Evolutionary conservation across 2,113 vertebrate genomes (phyloP).

Genomic region (Hippocampus barbouri): DNA sequence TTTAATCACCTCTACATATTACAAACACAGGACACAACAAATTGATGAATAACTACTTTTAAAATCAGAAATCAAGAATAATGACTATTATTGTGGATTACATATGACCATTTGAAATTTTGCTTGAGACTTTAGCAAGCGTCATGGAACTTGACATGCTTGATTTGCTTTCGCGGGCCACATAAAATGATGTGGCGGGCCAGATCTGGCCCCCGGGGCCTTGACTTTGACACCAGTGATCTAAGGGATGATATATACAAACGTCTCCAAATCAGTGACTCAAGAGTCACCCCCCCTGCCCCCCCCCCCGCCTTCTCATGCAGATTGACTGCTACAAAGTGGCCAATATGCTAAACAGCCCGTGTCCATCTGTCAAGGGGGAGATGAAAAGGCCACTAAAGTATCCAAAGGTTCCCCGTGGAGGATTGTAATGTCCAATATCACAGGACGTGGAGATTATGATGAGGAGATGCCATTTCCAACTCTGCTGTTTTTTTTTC

Average conservation of each 20-base stretch:
- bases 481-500: slow-evolving; percentile 15
- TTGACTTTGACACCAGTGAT: too few species aligned
- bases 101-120: too few species aligned
- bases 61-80: background rate
- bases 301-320: slow-evolving; percentile 16
- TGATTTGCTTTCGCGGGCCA: too few species aligned
- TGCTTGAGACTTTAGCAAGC: too few species aligned
- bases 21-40: too few species aligned
- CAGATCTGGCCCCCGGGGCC: too few species aligned
- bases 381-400: slow-evolving; percentile 49
- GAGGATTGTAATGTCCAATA: slow-evolving; percentile 34
- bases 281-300: slow-evolving; percentile 15
- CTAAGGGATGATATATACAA: slow-evolving; percentile 23
- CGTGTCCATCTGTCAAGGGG: slow-evolving; percentile 57
- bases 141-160: too few species aligned
- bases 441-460: slow-evolving; percentile 35
- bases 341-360: slow-evolving; percentile 34
- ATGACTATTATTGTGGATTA: background rate
- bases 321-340: slow-evolving; percentile 40
- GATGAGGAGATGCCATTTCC: slow-evolving; percentile 37
- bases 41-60: too few species aligned
- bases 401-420: slow-evolving; percentile 44
- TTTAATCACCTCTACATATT: too few species aligned
- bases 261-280: slow-evolving; percentile 20
- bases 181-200: too few species aligned